phyloP scores from a whole-genome alignment of 1,140 invertebrate species.

The Orchesella cincta region DNA sequence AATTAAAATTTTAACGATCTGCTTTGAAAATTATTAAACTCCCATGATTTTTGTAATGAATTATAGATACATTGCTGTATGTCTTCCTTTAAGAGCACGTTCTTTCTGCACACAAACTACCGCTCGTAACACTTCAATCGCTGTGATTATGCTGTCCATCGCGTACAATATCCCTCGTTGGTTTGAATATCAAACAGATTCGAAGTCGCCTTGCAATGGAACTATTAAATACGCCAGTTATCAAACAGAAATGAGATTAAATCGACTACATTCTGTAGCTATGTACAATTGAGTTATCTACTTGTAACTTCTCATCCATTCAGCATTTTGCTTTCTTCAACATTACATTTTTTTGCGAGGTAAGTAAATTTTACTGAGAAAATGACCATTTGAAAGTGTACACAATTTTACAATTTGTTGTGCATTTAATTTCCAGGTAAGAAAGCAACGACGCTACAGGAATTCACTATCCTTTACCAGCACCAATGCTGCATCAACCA shows the following conservation, averaged over 20 bases:
- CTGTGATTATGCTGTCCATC: constrained; percentile 77
- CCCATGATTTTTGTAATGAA: background rate
- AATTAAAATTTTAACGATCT: too few relatives aligned
- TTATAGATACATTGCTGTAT: constrained; percentile 82
- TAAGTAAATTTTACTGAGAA: constrained; percentile 54
- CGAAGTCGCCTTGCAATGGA: background rate
- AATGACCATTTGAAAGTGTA: background rate
- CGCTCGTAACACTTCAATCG: constrained; percentile 77
- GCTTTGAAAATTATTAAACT: background rate
- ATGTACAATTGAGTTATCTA: constrained; percentile 89
- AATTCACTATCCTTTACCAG: background rate
- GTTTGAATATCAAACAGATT: constrained; percentile 55
- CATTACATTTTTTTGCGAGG: constrained; percentile 78
- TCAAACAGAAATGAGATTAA: constrained; percentile 65
- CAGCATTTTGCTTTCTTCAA: constrained; percentile 80
- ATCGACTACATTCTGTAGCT: constrained; percentile 78
- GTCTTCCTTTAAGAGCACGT: constrained; percentile 83
- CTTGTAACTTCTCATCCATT: constrained; percentile 90
- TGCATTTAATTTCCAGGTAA: background rate
- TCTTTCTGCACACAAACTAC: constrained; percentile 86
- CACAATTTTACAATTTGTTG: background rate
- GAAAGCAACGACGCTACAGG: background rate
- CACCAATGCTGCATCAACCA: background rate
- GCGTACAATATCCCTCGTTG: constrained; percentile 82
- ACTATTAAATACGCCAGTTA: background rate